Percentiles rank a stretch among this genome's conserved stretches.
These are phyloP conservation scores for Diploscapter pachys DNA, from an alignment of 1,140 invertebrate species.

Conservation along the genomic window DNA sequence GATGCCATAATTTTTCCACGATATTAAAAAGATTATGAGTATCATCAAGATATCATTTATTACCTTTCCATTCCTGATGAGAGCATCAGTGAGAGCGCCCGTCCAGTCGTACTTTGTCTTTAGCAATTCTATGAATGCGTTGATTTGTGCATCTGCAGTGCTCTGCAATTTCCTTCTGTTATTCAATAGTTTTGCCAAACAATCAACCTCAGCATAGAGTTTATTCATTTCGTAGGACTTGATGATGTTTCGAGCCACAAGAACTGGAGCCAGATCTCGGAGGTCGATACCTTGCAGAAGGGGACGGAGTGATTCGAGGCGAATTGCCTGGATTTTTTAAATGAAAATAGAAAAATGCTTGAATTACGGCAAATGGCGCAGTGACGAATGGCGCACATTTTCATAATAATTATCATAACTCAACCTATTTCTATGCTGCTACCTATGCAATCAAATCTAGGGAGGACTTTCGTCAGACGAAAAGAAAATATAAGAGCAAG, in stretches of 20 bases:
- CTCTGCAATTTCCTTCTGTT: background rate
- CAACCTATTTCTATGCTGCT: no score
- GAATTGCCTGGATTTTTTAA: no score
- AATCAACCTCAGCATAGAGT: conserved; percentile 46
- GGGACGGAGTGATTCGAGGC: conserved; percentile 40
- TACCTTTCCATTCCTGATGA: conserved; percentile 48
- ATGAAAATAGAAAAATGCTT: no score
- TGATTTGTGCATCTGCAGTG: conserved; percentile 36
- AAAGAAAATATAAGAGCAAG: no score
- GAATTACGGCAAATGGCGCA: no score
- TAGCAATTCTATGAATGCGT: conserved; percentile 51
- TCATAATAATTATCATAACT: no score
- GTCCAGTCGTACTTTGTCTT: conserved; percentile 55
- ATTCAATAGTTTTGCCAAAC: background rate
- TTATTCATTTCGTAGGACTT: conserved; percentile 47
- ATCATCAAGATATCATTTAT: background rate
- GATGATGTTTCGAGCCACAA: conserved; percentile 52
- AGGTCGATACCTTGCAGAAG: conserved; percentile 39
- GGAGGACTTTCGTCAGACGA: no score
- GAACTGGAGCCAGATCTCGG: conserved; percentile 47
- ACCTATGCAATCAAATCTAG: no score
- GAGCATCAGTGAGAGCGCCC: conserved; percentile 47
- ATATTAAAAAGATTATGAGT: no score
- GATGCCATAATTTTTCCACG: no score
- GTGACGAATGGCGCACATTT: no score